phyloP scores from a whole-genome alignment of 2,113 vertebrate genomes.

The Chaenocephalus aceratus region DNA sequence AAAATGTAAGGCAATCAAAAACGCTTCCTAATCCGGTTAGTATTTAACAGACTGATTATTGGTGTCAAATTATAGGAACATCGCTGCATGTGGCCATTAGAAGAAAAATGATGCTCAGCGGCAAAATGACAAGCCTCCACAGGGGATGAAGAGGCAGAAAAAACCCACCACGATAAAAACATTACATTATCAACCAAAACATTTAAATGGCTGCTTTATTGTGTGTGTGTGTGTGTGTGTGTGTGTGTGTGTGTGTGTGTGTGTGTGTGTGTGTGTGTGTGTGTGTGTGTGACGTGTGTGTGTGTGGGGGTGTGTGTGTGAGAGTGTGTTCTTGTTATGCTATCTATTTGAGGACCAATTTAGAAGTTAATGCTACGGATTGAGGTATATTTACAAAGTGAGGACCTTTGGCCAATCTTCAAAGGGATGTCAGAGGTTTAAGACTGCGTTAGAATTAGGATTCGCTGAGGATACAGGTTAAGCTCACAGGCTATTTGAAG shows the following conservation, averaged over 20 bases:
- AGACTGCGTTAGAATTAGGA: background rate
- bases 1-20: conserved; percentile 38
- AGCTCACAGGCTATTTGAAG: background rate
- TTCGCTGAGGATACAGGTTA: background rate
- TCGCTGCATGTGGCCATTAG: conserved; percentile 32
- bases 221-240: no score
- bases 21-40: conserved; percentile 40
- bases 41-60: conserved; percentile 33
- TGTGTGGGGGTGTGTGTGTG: no score
- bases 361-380: background rate
- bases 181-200: background rate
- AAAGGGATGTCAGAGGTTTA: background rate
- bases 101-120: conserved; percentile 16
- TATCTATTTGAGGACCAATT: background rate
- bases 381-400: background rate
- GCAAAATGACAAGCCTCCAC: background rate
- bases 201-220: background rate
- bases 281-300: background rate
- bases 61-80: conserved; percentile 32
- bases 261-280: background rate
- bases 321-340: background rate
- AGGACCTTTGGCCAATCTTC: background rate
- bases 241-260: background rate
- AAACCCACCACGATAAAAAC: background rate
- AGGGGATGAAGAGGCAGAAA: conserved; percentile 13